Base-by-base conservation (phyloP, 2,797 vertebrate species). In the Darevskia mixta region DNA sequence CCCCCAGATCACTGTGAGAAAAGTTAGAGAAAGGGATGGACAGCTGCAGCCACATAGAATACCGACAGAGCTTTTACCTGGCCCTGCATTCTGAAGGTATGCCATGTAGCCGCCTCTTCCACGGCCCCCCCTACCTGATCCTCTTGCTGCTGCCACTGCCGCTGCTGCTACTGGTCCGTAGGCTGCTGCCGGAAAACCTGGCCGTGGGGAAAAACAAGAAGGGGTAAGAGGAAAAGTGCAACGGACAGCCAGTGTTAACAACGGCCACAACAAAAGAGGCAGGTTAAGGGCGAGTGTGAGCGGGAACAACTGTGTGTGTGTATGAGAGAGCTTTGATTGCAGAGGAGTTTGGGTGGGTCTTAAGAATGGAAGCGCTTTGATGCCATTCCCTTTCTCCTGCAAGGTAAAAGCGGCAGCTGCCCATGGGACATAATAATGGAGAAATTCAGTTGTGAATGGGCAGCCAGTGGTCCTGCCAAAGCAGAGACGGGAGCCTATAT, bases 91-190 rank as follows among this genome's bases (percentile, higher is more conserved):
- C 97, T 98, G 98, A 97, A 97, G 97, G 97, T 98, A 98, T 97
- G 98, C 98, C 97, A 97, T 96, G 97, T 97, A 97, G 96, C 96
- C 96, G 96, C 97, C 97, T 98, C 98, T 97, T 98, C 98, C 97
- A 95, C 95, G 97, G 97, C 97, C 97, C 97, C 97, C 97, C 99
- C 98, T 99, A 99, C 99, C 99, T 99, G 99, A 99, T 98, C 98
- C 98, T 97, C 98, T 98, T 10, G 98, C 98, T 81, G 98, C 98
- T 0, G 99, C 99, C 97, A 98, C 98, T 6, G 98, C 98, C 0
- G 98, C 99, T 0, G 98, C 98, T 0, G 98, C 98, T 97, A 99
- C 98, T 95, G 99, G 99, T 98, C 98, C 98, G 6, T 99, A 99
- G 78, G 99, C 98, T 17, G 99, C 98, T 92, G 99, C 98, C 20